Percentiles rank a stretch among this genome's conserved stretches.
These are phyloP conservation scores for Acleris cristana DNA, from an alignment of 2,888 invertebrate species.

Conservation along the genomic window DNA sequence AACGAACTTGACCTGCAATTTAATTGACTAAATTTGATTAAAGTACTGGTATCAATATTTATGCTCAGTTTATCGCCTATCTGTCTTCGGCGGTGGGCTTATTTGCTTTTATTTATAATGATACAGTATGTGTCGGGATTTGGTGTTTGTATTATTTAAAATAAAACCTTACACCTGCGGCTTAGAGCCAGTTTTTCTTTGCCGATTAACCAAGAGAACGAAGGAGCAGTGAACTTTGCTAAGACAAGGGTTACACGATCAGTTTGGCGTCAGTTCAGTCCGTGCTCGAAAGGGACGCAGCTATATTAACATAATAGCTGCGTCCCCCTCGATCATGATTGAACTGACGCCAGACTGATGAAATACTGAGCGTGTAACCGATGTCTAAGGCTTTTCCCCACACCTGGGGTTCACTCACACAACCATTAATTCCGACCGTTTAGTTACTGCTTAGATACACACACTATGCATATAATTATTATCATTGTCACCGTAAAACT, in stretches of 20 bases:
- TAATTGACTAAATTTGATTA: background rate
- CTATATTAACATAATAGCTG: too few species aligned
- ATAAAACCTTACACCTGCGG: slow-evolving; percentile 43
- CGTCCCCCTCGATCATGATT: too few species aligned
- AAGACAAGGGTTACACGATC: too few species aligned
- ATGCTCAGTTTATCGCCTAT: slow-evolving; percentile 42
- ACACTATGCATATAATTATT: slow-evolving; percentile 63
- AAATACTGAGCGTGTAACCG: too few species aligned
- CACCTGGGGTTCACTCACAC: slow-evolving; percentile 78
- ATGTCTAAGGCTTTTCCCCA: slow-evolving; percentile 70
- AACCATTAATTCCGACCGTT: slow-evolving; percentile 72
- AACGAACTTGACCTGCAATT: slow-evolving; percentile 21
- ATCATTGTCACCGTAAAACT: slow-evolving; percentile 48
- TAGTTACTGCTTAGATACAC: slow-evolving; percentile 64
- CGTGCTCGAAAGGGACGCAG: too few species aligned
- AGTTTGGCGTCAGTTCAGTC: too few species aligned
- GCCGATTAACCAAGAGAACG: slow-evolving; percentile 50
- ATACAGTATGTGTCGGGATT: slow-evolving; percentile 60
- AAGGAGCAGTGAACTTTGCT: slow-evolving; percentile 80
- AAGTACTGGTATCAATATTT: background rate
- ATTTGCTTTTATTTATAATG: slow-evolving; percentile 58
- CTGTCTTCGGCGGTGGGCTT: slow-evolving; percentile 57
- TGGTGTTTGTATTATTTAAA: slow-evolving; percentile 42
- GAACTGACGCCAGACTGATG: too few species aligned
- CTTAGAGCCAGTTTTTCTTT: slow-evolving; percentile 59